Conservation (phyloP, 2,113 vertebrate species). For the Tichodroma muraria region DNA sequence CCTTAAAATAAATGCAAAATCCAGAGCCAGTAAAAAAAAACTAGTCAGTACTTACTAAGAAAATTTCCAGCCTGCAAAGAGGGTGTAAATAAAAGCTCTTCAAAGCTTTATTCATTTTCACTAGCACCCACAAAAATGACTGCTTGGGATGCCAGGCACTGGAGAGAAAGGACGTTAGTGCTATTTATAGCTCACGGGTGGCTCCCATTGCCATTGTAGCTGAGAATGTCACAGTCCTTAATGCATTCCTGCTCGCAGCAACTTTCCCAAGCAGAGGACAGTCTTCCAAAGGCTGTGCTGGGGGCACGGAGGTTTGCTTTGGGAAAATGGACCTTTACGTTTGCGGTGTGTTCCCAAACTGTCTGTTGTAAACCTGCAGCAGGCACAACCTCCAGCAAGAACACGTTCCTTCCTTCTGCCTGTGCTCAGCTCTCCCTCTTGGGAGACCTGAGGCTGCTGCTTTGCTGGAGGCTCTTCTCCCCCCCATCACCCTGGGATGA, state of each 20-base stretch:
- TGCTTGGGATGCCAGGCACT: not conserved
- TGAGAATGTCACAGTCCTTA: not conserved
- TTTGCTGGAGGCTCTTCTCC: not conserved
- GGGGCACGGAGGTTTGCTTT: not conserved
- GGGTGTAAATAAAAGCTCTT: not conserved
- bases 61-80: not conserved
- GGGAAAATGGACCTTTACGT: not conserved
- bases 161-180: not conserved
- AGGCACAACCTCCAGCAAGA: not conserved
- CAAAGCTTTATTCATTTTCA: conserved; percentile 2
- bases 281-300: not conserved
- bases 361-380: not conserved
- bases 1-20: not conserved
- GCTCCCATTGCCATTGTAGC: not conserved
- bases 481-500: not conserved
- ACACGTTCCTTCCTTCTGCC: not conserved
- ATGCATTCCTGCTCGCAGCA: not conserved
- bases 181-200: not conserved
- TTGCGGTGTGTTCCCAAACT: not conserved
- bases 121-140: not conserved
- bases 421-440: not conserved
- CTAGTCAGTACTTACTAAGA: not conserved
- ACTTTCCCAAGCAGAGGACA: not conserved
- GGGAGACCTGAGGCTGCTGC: not conserved
- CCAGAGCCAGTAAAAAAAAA: not conserved